Evolutionary conservation across 2,888 invertebrate genomes (phyloP).

Genomic region (Monochamus alternatus): DNA sequence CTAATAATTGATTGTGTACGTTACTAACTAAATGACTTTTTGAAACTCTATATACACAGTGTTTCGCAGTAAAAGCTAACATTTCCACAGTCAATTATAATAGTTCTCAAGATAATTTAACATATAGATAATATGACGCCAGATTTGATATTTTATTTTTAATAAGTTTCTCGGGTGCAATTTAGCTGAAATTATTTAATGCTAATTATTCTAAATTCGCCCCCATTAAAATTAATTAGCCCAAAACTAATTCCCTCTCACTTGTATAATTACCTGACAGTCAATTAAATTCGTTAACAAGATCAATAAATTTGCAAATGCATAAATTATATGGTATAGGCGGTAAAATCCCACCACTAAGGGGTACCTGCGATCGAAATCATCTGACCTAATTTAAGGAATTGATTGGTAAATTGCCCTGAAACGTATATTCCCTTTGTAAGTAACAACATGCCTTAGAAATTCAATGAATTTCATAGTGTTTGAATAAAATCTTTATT

Average conservation of each 20-base stretch:
- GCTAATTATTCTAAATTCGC: slow-evolving; percentile 2
- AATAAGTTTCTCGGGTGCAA: background rate
- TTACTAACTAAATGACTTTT: too few relatives aligned
- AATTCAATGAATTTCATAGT: background rate
- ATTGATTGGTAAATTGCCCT: background rate
- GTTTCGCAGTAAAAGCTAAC: too few relatives aligned
- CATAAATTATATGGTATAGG: slow-evolving; percentile 9
- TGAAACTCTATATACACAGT: too few relatives aligned
- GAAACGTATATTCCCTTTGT: background rate
- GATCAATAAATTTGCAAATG: slow-evolving; percentile 42
- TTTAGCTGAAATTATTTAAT: background rate
- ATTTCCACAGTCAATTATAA: too few relatives aligned
- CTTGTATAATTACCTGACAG: slow-evolving; percentile 30
- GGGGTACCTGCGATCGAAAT: slow-evolving; percentile 34
- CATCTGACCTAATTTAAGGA: slow-evolving; percentile 1
- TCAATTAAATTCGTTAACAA: slow-evolving; percentile 44
- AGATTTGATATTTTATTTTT: too few relatives aligned
- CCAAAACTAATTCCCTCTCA: slow-evolving; percentile 35
- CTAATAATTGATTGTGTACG: too few relatives aligned
- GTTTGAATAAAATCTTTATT: too few relatives aligned
- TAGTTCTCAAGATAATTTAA: too few relatives aligned
- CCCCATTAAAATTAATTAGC: slow-evolving; percentile 31
- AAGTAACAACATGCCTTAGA: background rate
- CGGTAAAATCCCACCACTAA: slow-evolving; percentile 4
- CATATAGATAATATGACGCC: too few relatives aligned